Evolutionary conservation across 2,113 vertebrate species (phyloP).

Genomic region (Caranx ignobilis): DNA sequence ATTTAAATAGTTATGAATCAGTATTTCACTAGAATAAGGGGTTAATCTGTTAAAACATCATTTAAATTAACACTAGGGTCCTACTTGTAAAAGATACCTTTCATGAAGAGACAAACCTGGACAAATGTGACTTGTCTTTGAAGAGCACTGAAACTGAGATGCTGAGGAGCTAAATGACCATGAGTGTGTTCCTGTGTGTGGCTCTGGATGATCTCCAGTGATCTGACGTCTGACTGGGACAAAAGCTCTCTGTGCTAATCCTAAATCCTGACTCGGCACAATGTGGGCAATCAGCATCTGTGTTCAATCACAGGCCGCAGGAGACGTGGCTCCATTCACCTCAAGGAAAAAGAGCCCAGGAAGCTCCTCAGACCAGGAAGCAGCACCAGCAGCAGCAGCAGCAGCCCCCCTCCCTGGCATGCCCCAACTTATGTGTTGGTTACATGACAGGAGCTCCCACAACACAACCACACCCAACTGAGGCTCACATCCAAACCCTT

Average conservation of each 20-base stretch:
- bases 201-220: not conserved
- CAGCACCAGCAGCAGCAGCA: not conserved
- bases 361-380: slow-evolving; percentile 36
- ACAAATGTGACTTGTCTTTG: no score
- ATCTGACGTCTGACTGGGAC: not conserved
- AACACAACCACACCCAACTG: slow-evolving; percentile 52
- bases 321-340: slow-evolving; percentile 46
- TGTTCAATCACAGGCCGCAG: slow-evolving; percentile 32
- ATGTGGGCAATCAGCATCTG: slow-evolving; percentile 45
- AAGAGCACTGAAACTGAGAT: not conserved
- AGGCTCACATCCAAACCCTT: not conserved
- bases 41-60: no score
- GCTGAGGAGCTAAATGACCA: not conserved
- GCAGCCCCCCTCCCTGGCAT: not conserved
- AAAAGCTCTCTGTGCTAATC: not conserved
- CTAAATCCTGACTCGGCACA: slow-evolving; percentile 41
- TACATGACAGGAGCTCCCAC: slow-evolving; percentile 6
- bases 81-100: no score
- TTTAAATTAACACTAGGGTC: no score
- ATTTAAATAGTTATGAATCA: not conserved
- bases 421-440: not conserved
- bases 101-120: no score
- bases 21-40: not conserved
- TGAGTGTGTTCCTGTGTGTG: no score
- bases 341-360: not conserved